These are phyloP conservation scores for Garra rufa DNA, from an alignment of 2,113 vertebrate species.

Conservation along the genomic window DNA sequence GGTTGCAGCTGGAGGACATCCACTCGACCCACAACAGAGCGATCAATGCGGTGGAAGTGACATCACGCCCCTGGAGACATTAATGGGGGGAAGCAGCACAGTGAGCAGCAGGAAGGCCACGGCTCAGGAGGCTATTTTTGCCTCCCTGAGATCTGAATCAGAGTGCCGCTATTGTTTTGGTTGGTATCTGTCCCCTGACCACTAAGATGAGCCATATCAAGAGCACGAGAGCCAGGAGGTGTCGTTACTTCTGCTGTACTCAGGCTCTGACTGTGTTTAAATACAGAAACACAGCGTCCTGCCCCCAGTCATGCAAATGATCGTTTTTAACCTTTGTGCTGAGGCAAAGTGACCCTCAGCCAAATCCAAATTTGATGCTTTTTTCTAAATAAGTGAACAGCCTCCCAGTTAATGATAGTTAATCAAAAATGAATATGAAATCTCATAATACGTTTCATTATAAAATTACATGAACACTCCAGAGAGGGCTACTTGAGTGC, in stretches of 20 bases:
- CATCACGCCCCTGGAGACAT: constrained; percentile 49
- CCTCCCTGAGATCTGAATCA: constrained; percentile 33
- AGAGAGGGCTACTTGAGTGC: not conserved
- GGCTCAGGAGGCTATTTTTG: constrained; percentile 63
- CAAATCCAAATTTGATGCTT: not conserved
- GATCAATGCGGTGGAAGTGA: constrained; percentile 66
- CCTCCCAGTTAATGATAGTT: not conserved
- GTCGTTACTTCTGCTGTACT: constrained; percentile 52
- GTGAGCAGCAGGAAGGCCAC: constrained; percentile 62
- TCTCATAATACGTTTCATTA: not conserved
- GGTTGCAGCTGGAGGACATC: constrained; percentile 39
- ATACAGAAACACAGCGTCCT: not conserved
- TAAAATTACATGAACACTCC: not conserved
- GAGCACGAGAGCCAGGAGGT: constrained; percentile 26
- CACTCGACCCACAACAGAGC: not conserved
- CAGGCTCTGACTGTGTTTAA: not conserved
- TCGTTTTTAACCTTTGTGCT: not conserved
- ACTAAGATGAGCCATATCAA: constrained; percentile 15
- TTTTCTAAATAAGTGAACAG: not conserved
- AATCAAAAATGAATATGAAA: not conserved
- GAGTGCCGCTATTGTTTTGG: constrained; percentile 64
- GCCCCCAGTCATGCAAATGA: not conserved
- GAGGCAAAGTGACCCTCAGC: not conserved
- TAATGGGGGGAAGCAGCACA: constrained; percentile 36
- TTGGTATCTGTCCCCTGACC: constrained; percentile 51